A percentile compares a stretch with the other conserved stretches of the same genome.
Conservation (phyloP, 92 coral and sea anemone genomes). For the Paragorgia papillata region DNA sequence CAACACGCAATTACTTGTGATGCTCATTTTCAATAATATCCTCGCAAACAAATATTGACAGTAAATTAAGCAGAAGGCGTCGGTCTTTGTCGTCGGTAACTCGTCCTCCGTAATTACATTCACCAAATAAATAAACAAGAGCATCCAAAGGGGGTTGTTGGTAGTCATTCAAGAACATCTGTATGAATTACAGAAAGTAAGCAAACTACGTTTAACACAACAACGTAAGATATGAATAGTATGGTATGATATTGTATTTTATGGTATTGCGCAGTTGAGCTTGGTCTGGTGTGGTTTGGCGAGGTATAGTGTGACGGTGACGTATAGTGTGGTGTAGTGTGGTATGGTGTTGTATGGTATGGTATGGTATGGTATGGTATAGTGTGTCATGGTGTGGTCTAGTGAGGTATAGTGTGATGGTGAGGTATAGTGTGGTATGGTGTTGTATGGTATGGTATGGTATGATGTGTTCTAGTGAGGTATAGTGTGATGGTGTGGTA, state of each 20-base stretch:
- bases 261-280: no score
- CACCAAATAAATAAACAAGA: constrained; percentile 85
- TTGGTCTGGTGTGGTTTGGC: no score
- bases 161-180: constrained; percentile 98
- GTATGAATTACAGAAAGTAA: neutral
- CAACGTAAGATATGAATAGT: neutral
- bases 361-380: neutral
- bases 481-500: neutral
- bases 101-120: constrained; percentile 99
- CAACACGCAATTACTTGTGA: constrained; percentile 64
- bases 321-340: no score
- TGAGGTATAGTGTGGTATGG: neutral
- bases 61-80: constrained; percentile 82
- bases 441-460: neutral
- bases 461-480: neutral
- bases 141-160: constrained; percentile 95
- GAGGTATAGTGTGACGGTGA: no score
- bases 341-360: neutral
- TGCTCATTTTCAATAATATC: constrained; percentile 71
- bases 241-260: no score
- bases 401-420: no score
- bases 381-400: no score
- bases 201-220: neutral
- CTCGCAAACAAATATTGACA: constrained; percentile 81
- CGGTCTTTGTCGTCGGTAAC: constrained; percentile 99